Conservation (phyloP, 64 coral and sea anemone species). For the Montipora capricornis region DNA sequence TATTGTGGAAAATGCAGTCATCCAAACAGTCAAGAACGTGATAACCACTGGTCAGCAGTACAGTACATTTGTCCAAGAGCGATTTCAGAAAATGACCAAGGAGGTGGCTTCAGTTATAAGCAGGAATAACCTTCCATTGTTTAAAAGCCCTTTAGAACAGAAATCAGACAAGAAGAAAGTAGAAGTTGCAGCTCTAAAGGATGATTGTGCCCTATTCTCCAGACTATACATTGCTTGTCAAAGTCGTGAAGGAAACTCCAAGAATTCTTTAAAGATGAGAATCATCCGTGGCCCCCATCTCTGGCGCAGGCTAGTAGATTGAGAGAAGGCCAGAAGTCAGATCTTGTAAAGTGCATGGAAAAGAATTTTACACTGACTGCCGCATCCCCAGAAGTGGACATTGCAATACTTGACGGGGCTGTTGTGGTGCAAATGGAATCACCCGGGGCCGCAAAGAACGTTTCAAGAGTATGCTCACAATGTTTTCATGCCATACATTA, state of each 20-base stretch:
- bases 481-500: constrained; percentile 26
- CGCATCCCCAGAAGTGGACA: constrained; percentile 5
- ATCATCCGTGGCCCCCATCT: constrained; percentile 44
- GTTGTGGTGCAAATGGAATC: constrained; percentile 22
- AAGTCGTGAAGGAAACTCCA: constrained; percentile 14
- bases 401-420: constrained; percentile 29
- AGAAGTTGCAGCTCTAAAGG: too few species aligned
- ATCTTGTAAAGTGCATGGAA: constrained; percentile 38
- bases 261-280: constrained; percentile 4
- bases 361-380: neutral
- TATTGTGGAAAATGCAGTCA: too few species aligned
- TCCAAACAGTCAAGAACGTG: too few species aligned
- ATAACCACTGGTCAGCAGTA: too few species aligned
- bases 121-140: too few species aligned
- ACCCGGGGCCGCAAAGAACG: too few species aligned
- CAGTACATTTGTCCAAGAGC: too few species aligned
- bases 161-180: too few species aligned
- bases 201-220: too few species aligned
- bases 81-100: too few species aligned
- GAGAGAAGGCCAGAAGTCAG: constrained; percentile 36
- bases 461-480: constrained; percentile 45
- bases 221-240: constrained; percentile 29
- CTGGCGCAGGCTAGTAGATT: constrained; percentile 15
- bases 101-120: too few species aligned
- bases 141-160: too few species aligned